phyloP scores from a whole-genome alignment of 2,797 vertebrate species.

The Zenarchopterus dispar region DNA sequence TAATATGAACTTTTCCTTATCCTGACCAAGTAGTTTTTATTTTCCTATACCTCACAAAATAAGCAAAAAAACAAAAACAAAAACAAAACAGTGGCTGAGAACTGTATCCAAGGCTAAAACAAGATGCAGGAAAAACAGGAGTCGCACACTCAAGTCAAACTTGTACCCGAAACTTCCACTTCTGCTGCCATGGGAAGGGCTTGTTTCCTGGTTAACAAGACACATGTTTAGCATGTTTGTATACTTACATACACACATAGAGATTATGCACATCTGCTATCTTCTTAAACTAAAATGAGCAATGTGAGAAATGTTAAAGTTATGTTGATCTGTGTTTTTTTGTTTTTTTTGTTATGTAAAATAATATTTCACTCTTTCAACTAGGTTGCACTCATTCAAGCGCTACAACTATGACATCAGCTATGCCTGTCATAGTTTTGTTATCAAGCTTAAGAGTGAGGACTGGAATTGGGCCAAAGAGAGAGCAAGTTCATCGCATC shows the following conservation, averaged over 20 bases:
- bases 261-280: not conserved
- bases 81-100: too few species aligned
- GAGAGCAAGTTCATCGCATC: slow-evolving; percentile 59
- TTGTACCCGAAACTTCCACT: too few species aligned
- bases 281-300: not conserved
- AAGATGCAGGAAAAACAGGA: too few species aligned
- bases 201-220: not conserved
- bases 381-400: not conserved
- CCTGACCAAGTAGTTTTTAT: too few species aligned
- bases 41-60: too few species aligned
- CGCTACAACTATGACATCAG: not conserved
- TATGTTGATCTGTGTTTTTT: not conserved
- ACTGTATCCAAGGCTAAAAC: too few species aligned
- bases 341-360: slow-evolving; percentile 5
- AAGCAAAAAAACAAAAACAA: too few species aligned
- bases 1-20: too few species aligned
- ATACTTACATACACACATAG: not conserved
- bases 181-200: too few species aligned
- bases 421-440: slow-evolving; percentile 6
- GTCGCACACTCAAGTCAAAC: too few species aligned
- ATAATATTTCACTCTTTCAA: slow-evolving; percentile 4
- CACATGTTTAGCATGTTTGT: too few species aligned
- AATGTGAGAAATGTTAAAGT: not conserved
- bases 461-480: slow-evolving; percentile 23
- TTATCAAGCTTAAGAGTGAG: slow-evolving; percentile 1